Conservation (phyloP, 2,113 vertebrate genomes). For the Rhizomys pruinosus region DNA sequence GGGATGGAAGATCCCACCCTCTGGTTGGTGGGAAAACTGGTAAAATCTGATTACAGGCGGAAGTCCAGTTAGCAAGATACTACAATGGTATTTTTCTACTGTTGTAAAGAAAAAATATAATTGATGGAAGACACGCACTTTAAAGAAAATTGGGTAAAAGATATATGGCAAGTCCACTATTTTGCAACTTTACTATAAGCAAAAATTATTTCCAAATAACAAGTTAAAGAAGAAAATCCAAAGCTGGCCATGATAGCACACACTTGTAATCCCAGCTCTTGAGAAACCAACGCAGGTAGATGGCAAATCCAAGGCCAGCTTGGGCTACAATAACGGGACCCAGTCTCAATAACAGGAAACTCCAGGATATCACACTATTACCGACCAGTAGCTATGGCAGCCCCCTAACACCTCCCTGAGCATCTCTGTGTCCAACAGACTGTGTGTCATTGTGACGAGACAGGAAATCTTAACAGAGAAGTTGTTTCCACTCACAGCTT, state of each 20-base stretch:
- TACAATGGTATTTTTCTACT: not conserved
- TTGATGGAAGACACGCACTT: not conserved
- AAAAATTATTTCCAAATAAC: conserved; percentile 16
- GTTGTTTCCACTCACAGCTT: not conserved
- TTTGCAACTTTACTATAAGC: conserved; percentile 14
- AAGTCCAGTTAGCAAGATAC: not conserved
- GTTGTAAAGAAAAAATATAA: not conserved
- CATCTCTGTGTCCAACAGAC: not conserved
- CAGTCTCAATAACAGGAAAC: not conserved
- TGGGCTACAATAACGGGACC: not conserved
- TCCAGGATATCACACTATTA: not conserved
- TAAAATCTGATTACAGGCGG: not conserved
- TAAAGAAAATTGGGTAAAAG: not conserved
- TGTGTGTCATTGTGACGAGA: not conserved
- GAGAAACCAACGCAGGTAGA: not conserved
- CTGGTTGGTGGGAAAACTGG: not conserved
- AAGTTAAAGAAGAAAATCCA: not conserved
- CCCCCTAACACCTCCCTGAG: not conserved
- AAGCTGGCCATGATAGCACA: not conserved
- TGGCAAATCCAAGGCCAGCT: not conserved
- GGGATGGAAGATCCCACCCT: not conserved
- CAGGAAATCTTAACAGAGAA: too few species aligned
- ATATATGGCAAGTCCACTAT: not conserved
- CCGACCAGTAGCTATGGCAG: not conserved
- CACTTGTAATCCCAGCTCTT: not conserved